Evolutionary conservation across 1,140 invertebrate genomes (phyloP).

Genomic region (Papilio polytes): DNA sequence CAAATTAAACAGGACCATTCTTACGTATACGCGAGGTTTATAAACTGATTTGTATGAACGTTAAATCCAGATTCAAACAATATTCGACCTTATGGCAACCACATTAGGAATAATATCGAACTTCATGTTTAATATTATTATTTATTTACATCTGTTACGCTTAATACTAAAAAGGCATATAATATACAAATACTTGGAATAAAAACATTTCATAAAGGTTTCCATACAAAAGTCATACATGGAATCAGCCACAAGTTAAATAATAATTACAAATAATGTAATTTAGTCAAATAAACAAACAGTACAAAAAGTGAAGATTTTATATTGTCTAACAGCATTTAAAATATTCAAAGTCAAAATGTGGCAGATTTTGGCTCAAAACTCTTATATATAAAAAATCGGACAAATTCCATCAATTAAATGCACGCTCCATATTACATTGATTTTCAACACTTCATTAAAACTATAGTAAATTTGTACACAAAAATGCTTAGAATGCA

Average conservation of each 20-base stretch:
- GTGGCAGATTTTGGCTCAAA: neutral
- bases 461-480: slow-evolving; percentile 19
- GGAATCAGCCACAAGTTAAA: neutral
- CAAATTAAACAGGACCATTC: neutral
- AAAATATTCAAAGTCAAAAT: neutral
- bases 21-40: neutral
- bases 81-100: slow-evolving; percentile 53
- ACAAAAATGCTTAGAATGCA: slow-evolving; percentile 16
- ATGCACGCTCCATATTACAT: neutral
- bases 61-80: slow-evolving; percentile 43
- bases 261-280: slow-evolving; percentile 7
- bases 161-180: slow-evolving; percentile 41
- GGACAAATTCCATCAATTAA: neutral
- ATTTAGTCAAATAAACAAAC: neutral
- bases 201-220: neutral
- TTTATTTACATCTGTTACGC: slow-evolving; percentile 44
- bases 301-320: neutral
- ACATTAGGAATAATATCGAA: slow-evolving; percentile 47
- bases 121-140: slow-evolving; percentile 42
- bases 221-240: slow-evolving; percentile 1
- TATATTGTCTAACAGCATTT: neutral
- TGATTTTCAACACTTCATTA: neutral
- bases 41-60: slow-evolving; percentile 14
- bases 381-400: neutral
- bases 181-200: slow-evolving; percentile 10